Percentiles rank a stretch among this genome's conserved stretches.
phyloP scores from a whole-genome alignment of 1,140 invertebrate species.

The Colletes gigas region DNA sequence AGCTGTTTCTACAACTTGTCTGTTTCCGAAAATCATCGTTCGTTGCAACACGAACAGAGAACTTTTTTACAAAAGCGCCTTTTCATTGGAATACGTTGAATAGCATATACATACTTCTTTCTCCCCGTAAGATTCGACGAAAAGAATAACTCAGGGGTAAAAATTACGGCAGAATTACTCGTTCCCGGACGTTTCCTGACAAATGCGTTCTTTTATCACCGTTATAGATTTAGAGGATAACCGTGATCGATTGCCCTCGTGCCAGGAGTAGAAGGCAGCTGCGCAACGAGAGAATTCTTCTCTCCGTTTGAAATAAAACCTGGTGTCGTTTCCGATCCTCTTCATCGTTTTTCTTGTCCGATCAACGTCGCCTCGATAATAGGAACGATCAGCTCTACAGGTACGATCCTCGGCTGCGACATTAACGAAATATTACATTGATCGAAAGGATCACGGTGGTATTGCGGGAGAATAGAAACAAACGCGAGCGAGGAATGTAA shows the following conservation, averaged over 20 bases:
- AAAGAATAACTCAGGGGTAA: no score
- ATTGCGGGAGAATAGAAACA: not conserved
- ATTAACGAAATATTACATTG: not conserved
- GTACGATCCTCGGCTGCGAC: not conserved
- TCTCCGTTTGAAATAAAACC: slow-evolving; percentile 11
- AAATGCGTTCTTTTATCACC: slow-evolving; percentile 23
- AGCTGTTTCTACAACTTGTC: not conserved
- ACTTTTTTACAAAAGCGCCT: no score
- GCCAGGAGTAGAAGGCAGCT: not conserved
- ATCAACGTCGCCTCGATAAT: not conserved
- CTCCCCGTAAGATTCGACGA: no score
- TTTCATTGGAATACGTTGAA: no score
- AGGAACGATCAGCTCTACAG: not conserved
- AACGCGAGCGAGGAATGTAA: no score
- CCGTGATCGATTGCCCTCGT: slow-evolving; percentile 28
- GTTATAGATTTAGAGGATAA: slow-evolving; percentile 32
- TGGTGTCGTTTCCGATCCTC: not conserved
- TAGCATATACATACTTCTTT: no score
- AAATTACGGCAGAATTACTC: not conserved
- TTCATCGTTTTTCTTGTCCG: not conserved
- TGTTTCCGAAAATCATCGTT: not conserved
- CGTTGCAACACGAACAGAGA: no score
- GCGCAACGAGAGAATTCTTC: not conserved
- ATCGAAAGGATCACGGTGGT: not conserved
- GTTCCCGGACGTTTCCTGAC: not conserved